These are phyloP conservation scores for Lepus oiostolus DNA, from an alignment of 2,797 vertebrate species.

Conservation along the genomic window DNA sequence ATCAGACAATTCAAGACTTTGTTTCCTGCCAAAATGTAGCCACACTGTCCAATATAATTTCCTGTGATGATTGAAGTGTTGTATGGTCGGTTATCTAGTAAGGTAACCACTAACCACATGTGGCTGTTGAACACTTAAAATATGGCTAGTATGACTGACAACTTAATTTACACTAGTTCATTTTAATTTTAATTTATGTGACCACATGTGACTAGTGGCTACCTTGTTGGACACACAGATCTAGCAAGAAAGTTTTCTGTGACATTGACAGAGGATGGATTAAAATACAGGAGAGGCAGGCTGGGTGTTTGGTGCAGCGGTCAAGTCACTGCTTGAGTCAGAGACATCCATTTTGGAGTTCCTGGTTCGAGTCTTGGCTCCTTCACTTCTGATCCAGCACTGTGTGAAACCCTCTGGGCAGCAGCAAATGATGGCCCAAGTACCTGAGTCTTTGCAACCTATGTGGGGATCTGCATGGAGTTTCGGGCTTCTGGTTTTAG, in stretches of 20 bases:
- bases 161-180: not conserved
- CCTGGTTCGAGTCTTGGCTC: no score
- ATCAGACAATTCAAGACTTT: not conserved
- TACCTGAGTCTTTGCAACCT: no score
- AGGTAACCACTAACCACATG: not conserved
- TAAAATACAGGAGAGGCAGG: not conserved
- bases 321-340: no score
- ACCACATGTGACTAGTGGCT: not conserved
- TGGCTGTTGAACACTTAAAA: not conserved
- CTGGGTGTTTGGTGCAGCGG: no score
- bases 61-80: not conserved
- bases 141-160: not conserved
- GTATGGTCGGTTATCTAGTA: not conserved
- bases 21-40: not conserved
- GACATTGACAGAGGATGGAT: not conserved
- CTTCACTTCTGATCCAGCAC: no score
- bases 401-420: no score
- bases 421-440: no score
- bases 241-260: not conserved
- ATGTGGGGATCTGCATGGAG: no score
- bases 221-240: not conserved
- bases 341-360: no score
- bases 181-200: not conserved
- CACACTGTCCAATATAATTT: not conserved
- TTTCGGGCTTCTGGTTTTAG: no score